Evolutionary conservation across 2,113 vertebrate genomes (phyloP), one percentile per base, ranked within the genome.

Genomic region (Callionymus lyra): DNA sequence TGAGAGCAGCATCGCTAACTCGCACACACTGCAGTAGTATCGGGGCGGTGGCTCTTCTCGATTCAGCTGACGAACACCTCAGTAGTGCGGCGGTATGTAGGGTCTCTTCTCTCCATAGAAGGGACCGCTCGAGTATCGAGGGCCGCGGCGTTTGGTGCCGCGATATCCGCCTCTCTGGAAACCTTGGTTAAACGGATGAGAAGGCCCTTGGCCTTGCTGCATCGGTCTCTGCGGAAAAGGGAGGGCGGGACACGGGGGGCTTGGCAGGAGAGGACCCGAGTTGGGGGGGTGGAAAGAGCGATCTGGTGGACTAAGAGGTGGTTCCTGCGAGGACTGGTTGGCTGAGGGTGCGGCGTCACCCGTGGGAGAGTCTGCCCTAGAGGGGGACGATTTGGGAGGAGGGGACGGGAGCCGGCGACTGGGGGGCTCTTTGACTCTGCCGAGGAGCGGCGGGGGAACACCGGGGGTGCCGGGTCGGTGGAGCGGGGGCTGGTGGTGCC

Each of bases 51-150:
- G 44, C 41, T 53, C 55, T 70, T 59, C 50, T 70, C 63, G 31
- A 47, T 44, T 56, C 68, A 47, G 34, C 5, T 42, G 72, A 41
- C 4, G 64, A 61, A 58, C 60, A 48, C 62, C 52, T 93, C 89
- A 96, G 88, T 95, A 96, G 83, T 91, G 90, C 39, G 90, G 93
- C 53, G 90, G 92, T 15, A 91, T 82, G 71, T 91, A 95, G 34
- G 92, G 92, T 79, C 93, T 90, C 80, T 96, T 95, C 9, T 91
- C 87, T 44, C 85, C 62, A 33, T 90, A 90, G 75, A 93, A 91
- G 1, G 90, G 88, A 32, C 84, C 79, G 17, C 83, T 78, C 34
- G 76, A 47, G 1, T 90, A 93, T 1, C 85, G 84, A 2, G 88
- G 88, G 43, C 85, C 84, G 1, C 86, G 80, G 11, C 91, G 80